Conservation (phyloP, 1,140 invertebrate genomes). For the Microplitis mediator region DNA sequence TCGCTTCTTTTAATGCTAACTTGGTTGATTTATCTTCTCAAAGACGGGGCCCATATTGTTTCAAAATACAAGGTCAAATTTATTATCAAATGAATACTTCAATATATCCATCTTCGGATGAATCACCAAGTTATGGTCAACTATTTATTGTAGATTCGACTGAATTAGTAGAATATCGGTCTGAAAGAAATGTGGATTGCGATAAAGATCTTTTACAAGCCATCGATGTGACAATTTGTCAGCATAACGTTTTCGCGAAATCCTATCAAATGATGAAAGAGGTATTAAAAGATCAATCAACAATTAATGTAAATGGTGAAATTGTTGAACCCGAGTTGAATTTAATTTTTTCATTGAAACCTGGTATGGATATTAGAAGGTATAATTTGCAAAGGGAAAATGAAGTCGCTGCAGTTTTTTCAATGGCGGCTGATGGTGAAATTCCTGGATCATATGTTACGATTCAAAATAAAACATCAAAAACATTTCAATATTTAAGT, state of each 20-base stretch:
- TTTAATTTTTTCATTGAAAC: too few species aligned
- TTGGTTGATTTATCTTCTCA: background rate
- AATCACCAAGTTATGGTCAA: constrained; percentile 5
- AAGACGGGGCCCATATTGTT: constrained; percentile 9
- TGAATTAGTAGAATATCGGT: background rate
- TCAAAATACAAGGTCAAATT: constrained; percentile 15
- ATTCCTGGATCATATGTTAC: too few species aligned
- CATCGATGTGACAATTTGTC: background rate
- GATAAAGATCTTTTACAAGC: background rate
- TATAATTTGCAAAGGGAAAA: too few species aligned
- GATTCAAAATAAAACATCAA: too few species aligned
- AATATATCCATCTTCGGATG: background rate
- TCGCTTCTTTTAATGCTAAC: constrained; percentile 23
- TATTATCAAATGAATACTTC: background rate
- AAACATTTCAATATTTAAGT: too few species aligned
- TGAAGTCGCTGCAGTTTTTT: too few species aligned
- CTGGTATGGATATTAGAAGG: too few species aligned
- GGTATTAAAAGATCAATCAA: too few species aligned
- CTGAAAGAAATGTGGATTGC: background rate
- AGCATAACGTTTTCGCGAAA: constrained; percentile 11
- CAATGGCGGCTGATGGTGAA: too few species aligned
- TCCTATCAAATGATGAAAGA: constrained; percentile 10
- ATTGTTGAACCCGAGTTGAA: too few species aligned
- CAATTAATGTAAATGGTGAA: too few species aligned
- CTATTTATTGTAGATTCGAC: constrained; percentile 2